Evolutionary conservation across 2,113 vertebrate species (phyloP).

Genomic region (Dicerorhinus sumatrensis): DNA sequence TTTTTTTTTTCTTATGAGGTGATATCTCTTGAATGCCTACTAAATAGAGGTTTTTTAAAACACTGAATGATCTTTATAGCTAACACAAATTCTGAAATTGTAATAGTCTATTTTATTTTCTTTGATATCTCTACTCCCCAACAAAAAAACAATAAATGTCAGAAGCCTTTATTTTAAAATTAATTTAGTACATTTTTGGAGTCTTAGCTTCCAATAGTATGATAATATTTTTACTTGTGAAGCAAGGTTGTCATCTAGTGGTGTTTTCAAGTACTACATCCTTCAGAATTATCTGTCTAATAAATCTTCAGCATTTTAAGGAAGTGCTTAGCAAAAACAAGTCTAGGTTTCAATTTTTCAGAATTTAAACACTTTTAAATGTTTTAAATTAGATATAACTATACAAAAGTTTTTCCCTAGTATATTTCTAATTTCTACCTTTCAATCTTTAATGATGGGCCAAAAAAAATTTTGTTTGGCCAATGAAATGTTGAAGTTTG

Average conservation of each 20-base stretch:
- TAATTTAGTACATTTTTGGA: background rate
- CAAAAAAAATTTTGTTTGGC: background rate
- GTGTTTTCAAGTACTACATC: conserved; percentile 56
- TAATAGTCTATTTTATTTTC: conserved; percentile 35
- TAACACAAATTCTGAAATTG: conserved; percentile 43
- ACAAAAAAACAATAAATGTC: background rate
- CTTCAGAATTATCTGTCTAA: background rate
- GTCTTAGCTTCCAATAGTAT: background rate
- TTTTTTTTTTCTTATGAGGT: background rate
- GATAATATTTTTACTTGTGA: conserved; percentile 70
- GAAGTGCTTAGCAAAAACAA: conserved; percentile 49
- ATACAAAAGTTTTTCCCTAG: background rate
- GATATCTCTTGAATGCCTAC: conserved; percentile 6
- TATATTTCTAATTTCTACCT: background rate
- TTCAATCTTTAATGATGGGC: background rate
- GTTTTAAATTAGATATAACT: conserved; percentile 1
- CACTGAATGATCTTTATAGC: conserved; percentile 33
- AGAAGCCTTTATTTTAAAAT: conserved; percentile 52
- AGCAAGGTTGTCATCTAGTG: conserved; percentile 79
- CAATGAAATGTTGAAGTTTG: conserved; percentile 1
- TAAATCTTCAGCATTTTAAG: conserved; percentile 2
- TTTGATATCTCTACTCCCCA: background rate
- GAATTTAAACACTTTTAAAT: conserved; percentile 32
- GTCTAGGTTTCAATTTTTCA: conserved; percentile 21
- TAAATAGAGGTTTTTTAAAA: background rate